A percentile compares a stretch with the other conserved stretches of the same genome.
phyloP scores from a whole-genome alignment of 2,113 vertebrate genomes.

The Sylvilagus bachmani region DNA sequence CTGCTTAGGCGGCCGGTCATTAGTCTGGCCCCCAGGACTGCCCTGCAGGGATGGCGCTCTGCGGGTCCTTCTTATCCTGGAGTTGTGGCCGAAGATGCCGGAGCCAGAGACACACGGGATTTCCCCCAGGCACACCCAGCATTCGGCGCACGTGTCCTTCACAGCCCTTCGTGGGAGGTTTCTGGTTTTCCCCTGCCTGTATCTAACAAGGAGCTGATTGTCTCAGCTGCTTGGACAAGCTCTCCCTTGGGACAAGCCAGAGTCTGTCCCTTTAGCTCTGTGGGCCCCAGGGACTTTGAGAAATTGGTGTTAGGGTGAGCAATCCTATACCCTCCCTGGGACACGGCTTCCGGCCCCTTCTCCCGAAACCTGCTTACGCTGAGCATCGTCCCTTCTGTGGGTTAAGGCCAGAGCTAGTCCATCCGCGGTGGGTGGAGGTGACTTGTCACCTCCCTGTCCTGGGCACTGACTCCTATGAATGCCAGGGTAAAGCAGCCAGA shows the following conservation, averaged over 20 bases:
- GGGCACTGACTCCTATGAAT: background rate
- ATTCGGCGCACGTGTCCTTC: background rate
- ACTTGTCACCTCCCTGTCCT: background rate
- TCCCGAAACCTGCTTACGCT: background rate
- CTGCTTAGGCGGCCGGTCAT: background rate
- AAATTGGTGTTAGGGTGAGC: background rate
- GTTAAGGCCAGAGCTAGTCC: background rate
- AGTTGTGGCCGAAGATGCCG: background rate
- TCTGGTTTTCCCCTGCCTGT: background rate
- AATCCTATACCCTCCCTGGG: background rate
- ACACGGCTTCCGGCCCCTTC: background rate
- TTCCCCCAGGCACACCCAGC: background rate
- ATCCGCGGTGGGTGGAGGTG: background rate
- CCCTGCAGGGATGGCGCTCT: background rate
- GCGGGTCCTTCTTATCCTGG: background rate
- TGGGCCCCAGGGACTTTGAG: background rate
- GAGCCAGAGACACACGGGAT: background rate
- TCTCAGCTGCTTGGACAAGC: background rate
- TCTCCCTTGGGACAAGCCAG: background rate
- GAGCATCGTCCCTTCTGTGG: background rate
- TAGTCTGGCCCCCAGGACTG: background rate
- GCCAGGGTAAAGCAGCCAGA: background rate
- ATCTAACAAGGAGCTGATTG: background rate
- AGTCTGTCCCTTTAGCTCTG: background rate
- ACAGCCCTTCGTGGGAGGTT: background rate